Percentiles rank a stretch among this genome's conserved stretches.
Evolutionary conservation across 2,888 invertebrate genomes (phyloP).

Genomic region (Diplolepis rosae): DNA sequence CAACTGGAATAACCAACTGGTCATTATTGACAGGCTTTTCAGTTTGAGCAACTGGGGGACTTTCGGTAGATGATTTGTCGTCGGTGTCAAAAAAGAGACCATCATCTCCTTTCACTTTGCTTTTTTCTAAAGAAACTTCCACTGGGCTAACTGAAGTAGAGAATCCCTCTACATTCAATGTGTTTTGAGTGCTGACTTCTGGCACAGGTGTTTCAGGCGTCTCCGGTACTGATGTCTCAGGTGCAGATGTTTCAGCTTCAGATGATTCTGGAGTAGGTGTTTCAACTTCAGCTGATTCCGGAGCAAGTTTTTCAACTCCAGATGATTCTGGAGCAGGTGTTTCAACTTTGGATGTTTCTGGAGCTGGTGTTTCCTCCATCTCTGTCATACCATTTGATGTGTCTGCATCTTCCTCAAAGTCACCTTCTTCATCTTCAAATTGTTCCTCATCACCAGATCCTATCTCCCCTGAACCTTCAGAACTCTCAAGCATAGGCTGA

Average conservation of each 20-base stretch:
- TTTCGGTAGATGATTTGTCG: constrained; percentile 36
- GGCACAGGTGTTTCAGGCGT: constrained; percentile 25
- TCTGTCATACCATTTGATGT: neutral
- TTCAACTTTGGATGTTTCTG: neutral
- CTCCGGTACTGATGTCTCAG: constrained; percentile 3
- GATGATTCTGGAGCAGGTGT: neutral
- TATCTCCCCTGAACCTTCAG: constrained; percentile 68
- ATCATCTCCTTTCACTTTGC: constrained; percentile 40
- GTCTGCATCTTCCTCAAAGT: constrained; percentile 9
- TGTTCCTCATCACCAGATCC: constrained; percentile 51
- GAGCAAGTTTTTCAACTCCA: neutral
- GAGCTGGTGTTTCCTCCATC: constrained; percentile 37
- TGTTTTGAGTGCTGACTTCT: neutral
- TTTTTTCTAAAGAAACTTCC: constrained; percentile 16
- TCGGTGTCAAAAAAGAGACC: constrained; percentile 56
- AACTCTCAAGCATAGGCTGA: constrained; percentile 74
- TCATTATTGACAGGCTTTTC: neutral
- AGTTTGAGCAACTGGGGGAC: neutral
- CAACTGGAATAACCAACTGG: constrained; percentile 44
- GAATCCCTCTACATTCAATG: neutral
- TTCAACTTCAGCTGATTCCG: constrained; percentile 16
- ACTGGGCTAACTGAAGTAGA: neutral
- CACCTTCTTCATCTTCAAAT: constrained; percentile 40
- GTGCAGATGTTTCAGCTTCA: neutral
- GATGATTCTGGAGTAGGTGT: constrained; percentile 26